A percentile compares a stretch with the other conserved stretches of the same genome.
Evolutionary conservation across 2,113 vertebrate genomes (phyloP).

Genomic region (Hyaena hyaena): DNA sequence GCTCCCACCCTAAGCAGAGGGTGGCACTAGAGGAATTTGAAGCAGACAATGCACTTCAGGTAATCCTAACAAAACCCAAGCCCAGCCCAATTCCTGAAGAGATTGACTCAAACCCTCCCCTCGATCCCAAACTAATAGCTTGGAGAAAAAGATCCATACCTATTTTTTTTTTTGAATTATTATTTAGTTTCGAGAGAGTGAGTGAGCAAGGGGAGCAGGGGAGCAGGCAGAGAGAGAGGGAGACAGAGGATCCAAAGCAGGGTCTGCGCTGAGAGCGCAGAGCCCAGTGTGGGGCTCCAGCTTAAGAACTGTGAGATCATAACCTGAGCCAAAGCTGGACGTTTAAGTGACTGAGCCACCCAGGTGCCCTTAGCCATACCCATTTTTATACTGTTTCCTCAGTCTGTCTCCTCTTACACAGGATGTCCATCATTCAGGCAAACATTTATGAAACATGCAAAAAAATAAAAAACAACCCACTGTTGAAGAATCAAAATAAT

Average conservation of each 20-base stretch:
- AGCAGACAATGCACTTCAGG: not conserved
- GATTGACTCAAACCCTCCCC: not conserved
- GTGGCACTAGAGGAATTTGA: not conserved
- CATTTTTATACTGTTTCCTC: not conserved
- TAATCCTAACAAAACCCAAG: not conserved
- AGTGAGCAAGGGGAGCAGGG: too few relatives aligned
- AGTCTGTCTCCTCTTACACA: not conserved
- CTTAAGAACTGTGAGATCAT: too few relatives aligned
- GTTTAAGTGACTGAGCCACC: too few relatives aligned
- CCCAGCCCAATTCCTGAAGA: not conserved
- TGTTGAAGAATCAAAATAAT: slow-evolving; percentile 9
- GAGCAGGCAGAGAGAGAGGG: too few relatives aligned
- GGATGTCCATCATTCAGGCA: not conserved
- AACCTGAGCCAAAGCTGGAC: too few relatives aligned
- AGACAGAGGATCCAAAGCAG: too few relatives aligned
- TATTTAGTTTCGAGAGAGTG: too few relatives aligned
- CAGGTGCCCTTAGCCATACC: not conserved
- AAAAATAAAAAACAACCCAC: not conserved
- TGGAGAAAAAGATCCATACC: not conserved
- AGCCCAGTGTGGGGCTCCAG: too few relatives aligned
- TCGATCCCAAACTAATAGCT: not conserved
- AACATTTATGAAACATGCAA: slow-evolving; percentile 14
- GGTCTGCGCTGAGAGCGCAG: too few relatives aligned
- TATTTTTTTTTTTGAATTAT: not conserved
- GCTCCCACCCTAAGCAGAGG: not conserved